Percentiles rank a stretch among this genome's conserved stretches.
phyloP scores from a whole-genome alignment of 2,797 vertebrate species.

The Aldrovandia affinis region DNA sequence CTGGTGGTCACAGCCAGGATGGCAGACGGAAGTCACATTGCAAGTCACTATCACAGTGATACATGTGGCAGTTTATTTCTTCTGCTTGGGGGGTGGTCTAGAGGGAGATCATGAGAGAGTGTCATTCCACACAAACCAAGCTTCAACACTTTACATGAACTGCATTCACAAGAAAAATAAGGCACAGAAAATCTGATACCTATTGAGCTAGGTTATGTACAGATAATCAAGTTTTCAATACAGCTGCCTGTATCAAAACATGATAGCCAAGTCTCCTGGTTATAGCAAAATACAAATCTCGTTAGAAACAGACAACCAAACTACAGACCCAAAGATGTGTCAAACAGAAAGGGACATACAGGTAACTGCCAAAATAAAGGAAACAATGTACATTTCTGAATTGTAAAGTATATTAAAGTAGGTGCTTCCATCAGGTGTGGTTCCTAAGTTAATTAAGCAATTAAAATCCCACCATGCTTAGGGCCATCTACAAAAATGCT shows the following conservation, averaged over 20 bases:
- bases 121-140: background rate
- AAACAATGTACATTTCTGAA: too few relatives aligned
- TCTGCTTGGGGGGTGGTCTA: conserved; percentile 83
- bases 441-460: too few relatives aligned
- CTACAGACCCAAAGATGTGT: background rate
- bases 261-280: background rate
- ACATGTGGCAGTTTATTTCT: conserved; percentile 70
- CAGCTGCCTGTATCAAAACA: background rate
- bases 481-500: too few relatives aligned
- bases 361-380: too few relatives aligned
- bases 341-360: background rate
- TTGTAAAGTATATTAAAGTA: too few relatives aligned
- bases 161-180: background rate
- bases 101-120: conserved; percentile 15
- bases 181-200: too few relatives aligned
- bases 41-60: conserved; percentile 24
- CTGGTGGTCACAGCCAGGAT: conserved; percentile 29
- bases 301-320: background rate
- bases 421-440: too few relatives aligned
- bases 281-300: background rate
- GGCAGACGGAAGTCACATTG: conserved; percentile 1
- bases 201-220: background rate
- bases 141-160: background rate
- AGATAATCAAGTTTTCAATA: background rate
- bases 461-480: too few relatives aligned